A percentile compares a stretch with the other conserved stretches of the same genome.
Conservation (phyloP, 2,888 invertebrate species). For the Calliopum simillimum region DNA sequence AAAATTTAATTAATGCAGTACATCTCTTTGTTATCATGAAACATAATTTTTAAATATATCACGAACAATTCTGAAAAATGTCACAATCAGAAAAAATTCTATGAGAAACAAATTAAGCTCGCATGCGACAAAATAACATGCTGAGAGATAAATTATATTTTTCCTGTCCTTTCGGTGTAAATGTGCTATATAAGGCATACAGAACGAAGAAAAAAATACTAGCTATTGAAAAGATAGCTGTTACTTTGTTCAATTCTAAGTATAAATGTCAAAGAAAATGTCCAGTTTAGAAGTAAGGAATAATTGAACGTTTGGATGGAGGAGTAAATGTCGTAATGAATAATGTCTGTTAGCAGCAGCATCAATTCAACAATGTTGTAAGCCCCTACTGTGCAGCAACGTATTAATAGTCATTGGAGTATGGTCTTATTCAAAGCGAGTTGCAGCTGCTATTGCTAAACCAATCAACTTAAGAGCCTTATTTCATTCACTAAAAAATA, state of each 20-base stretch:
- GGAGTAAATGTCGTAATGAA: not conserved
- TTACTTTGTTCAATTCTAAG: too few species aligned
- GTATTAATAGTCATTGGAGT: too few species aligned
- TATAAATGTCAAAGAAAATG: slow-evolving; percentile 31
- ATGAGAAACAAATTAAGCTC: slow-evolving; percentile 6
- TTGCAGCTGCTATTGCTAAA: too few species aligned
- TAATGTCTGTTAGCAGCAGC: not conserved
- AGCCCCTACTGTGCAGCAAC: too few species aligned
- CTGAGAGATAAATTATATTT: slow-evolving; percentile 32
- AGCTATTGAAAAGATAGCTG: too few species aligned
- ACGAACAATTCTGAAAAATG: not conserved
- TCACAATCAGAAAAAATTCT: slow-evolving; percentile 7
- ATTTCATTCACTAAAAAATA: too few species aligned
- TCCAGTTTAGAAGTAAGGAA: slow-evolving; percentile 32
- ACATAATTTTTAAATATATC: not conserved
- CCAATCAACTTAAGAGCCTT: too few species aligned
- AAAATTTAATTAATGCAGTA: not conserved
- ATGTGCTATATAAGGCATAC: too few species aligned
- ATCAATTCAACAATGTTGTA: too few species aligned
- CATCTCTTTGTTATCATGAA: too few species aligned
- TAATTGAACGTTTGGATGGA: slow-evolving; percentile 29
- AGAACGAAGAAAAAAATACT: too few species aligned
- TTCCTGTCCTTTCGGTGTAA: not conserved
- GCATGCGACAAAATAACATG: slow-evolving; percentile 9
- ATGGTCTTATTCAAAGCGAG: too few species aligned